These are phyloP conservation scores for Bergia sp. DNA, from an alignment of 92 coral and sea anemone genomes.

Conservation along the genomic window DNA sequence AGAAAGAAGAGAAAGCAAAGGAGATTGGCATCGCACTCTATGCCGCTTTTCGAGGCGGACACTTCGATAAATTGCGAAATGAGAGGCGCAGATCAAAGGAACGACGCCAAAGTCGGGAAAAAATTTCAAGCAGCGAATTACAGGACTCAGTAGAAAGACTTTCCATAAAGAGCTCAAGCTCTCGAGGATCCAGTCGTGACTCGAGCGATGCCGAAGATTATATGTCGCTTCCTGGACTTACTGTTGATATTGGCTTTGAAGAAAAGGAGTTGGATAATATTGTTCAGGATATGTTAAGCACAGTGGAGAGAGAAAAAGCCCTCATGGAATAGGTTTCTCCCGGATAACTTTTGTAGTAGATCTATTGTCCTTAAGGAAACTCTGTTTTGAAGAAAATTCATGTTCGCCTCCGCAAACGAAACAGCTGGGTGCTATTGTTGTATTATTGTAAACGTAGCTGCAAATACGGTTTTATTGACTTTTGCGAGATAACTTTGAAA, in stretches of 20 bases:
- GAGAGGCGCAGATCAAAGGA: constrained; percentile 69
- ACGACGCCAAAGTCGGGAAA: constrained; percentile 26
- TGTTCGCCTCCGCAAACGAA: not conserved
- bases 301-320: constrained; percentile 75
- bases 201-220: constrained; percentile 45
- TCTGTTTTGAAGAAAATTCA: not conserved
- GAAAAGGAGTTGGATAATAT: constrained; percentile 77
- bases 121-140: constrained; percentile 14
- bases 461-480: not conserved
- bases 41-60: constrained; percentile 90
- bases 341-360: not conserved
- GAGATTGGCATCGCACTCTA: constrained; percentile 85
- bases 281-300: constrained; percentile 70
- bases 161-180: constrained; percentile 16
- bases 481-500: not conserved
- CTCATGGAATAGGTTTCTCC: constrained; percentile 47
- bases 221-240: constrained; percentile 19
- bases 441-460: not conserved
- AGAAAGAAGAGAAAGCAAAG: constrained; percentile 76
- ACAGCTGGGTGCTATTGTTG: not conserved
- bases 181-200: constrained; percentile 29
- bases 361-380: not conserved
- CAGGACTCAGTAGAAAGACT: constrained; percentile 15
- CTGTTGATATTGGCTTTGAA: constrained; percentile 55
- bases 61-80: constrained; percentile 84